Evolutionary conservation across 2,113 vertebrate genomes (phyloP), one percentile per base, ranked within the genome.

Genomic region (Camelus dromedarius): DNA sequence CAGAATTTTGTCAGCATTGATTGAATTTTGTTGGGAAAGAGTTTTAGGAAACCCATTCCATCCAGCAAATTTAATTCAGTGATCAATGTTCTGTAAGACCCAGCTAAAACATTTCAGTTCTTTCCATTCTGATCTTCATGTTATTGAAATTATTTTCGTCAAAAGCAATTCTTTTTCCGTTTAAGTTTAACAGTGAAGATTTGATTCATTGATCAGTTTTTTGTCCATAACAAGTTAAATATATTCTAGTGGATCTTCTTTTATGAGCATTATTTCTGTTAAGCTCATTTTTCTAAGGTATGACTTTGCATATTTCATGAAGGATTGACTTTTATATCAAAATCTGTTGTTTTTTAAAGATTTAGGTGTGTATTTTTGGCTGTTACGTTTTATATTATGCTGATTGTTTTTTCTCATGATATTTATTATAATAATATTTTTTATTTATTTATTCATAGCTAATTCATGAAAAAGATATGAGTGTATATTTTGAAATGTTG

Each of bases 81-180:
- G 20, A 89, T 69, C 20, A 50, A 16, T 88, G 85, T 91, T 76
- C 62, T 48, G 3, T 54, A 73, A 94, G 54, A 69, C 5, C 22
- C 50, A 64, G 48, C 58, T 48, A 86, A 86, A 56, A 26, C 30
- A 32, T 60, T 91, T 92, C 2, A 0, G 73, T 38, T 83, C 19
- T 91, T 96, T 79, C 8, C 10, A 82, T 79, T 58, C 35, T 84
- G 16, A 80, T 77, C 32, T 84, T 72, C 19, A 60, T 75, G 28
- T 28, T 95, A 62, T 19, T 89, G 6, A 87, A 93, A 94, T 90
- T 85, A 81, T 80, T 95, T 94, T 92, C 32, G 69, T 64, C 18
- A 81, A 86, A 95, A 76, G 82, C 16, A 48, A 54, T 35, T 66
- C 0, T 30, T 94, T 77, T 81, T 92, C 22, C 70, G 76, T 64